These are phyloP conservation scores for Saccopteryx bilineata DNA, from an alignment of 2,113 vertebrate genomes.

Conservation along the genomic window DNA sequence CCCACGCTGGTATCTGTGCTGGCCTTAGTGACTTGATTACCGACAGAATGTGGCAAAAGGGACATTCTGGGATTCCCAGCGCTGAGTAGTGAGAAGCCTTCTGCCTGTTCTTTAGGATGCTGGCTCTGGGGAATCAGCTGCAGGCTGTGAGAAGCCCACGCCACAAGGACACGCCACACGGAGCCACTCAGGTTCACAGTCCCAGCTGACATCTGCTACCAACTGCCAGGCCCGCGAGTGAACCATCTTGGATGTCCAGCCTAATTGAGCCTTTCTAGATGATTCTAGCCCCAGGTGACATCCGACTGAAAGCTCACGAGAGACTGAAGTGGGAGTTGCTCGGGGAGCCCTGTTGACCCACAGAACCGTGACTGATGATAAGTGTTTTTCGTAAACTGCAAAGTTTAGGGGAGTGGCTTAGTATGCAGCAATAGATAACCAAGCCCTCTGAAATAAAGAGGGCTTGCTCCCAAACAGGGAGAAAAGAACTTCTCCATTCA, in stretches of 20 bases:
- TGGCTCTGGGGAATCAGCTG: neutral
- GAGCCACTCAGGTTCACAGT: neutral
- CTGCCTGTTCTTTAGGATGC: neutral
- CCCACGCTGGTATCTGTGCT: neutral
- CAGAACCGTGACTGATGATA: neutral
- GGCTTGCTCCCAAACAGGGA: constrained; percentile 66
- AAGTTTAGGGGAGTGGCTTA: neutral
- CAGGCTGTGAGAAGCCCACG: neutral
- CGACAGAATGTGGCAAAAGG: neutral
- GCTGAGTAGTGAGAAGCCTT: neutral
- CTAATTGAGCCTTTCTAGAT: neutral
- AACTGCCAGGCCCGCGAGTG: neutral
- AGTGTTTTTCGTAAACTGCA: neutral
- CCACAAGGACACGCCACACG: neutral
- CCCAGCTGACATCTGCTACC: neutral
- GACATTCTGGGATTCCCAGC: constrained; percentile 7
- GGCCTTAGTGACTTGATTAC: neutral
- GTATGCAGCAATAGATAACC: neutral
- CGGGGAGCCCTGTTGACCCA: neutral
- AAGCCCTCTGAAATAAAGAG: neutral
- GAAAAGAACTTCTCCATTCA: constrained; percentile 14
- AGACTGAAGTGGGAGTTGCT: neutral
- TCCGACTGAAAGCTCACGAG: neutral
- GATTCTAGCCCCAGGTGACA: neutral
- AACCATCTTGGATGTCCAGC: neutral